Conservation (phyloP, 2,888 invertebrate species). For the Drosophila borborema region DNA sequence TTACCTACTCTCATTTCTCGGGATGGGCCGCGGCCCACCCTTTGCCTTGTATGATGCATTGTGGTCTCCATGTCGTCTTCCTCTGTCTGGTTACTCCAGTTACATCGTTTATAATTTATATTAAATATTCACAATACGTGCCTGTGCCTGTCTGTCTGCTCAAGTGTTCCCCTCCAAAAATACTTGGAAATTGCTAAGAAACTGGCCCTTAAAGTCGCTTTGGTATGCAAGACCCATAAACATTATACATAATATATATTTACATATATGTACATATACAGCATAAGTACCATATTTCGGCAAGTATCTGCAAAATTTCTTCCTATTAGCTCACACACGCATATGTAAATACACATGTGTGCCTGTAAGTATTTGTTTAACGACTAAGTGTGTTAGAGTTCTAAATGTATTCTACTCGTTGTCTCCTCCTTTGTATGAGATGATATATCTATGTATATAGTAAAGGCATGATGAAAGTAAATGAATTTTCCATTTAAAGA, state of each 20-base stretch:
- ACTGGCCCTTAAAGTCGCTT: conserved; percentile 12
- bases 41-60: conserved; percentile 21
- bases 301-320: not conserved
- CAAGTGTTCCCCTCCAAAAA: conserved; percentile 11
- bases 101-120: conserved; percentile 55
- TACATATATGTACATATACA: not conserved
- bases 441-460: not conserved
- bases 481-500: not conserved
- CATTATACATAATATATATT: not conserved
- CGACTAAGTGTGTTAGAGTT: not conserved
- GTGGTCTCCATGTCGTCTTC: conserved; percentile 5
- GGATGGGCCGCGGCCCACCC: not conserved
- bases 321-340: not conserved
- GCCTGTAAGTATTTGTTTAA: not conserved
- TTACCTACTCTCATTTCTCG: not conserved
- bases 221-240: conserved; percentile 26
- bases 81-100: conserved; percentile 18
- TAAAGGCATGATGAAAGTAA: not conserved
- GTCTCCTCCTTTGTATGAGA: not conserved
- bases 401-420: not conserved
- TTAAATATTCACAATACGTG: conserved; percentile 59
- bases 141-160: conserved; percentile 15
- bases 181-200: not conserved
- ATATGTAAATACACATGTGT: not conserved
- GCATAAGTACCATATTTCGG: conserved; percentile 12